phyloP scores from a whole-genome alignment of 1,140 invertebrate species.

The Mamestra configurata region DNA sequence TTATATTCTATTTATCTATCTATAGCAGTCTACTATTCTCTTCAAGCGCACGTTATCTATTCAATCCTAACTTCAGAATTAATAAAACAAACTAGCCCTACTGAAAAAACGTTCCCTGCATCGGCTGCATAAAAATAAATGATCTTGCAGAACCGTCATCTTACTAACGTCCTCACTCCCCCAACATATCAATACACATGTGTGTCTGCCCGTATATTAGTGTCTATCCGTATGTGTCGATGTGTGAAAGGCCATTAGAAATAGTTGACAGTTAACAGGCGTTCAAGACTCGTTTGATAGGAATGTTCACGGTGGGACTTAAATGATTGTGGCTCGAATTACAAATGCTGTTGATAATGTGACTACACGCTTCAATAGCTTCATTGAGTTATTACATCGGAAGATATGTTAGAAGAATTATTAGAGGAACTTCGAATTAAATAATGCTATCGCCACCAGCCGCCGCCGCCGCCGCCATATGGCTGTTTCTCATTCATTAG shows the following conservation, averaged over 20 bases:
- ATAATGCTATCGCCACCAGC: too few species aligned
- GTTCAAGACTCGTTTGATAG: constrained; percentile 5
- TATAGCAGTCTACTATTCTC: too few species aligned
- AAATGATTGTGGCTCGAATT: constrained; percentile 2
- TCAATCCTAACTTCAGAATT: too few species aligned
- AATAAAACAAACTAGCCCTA: too few species aligned
- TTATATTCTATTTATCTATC: too few species aligned
- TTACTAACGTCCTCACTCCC: not conserved
- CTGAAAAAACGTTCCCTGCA: too few species aligned
- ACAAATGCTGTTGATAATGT: not conserved
- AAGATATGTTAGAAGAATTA: not conserved
- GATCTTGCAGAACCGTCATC: not conserved
- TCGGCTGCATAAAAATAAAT: too few species aligned
- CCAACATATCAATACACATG: not conserved
- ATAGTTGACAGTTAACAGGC: constrained; percentile 60
- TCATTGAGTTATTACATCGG: not conserved
- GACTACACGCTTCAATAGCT: not conserved
- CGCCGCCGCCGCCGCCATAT: too few species aligned
- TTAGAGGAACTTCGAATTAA: too few species aligned
- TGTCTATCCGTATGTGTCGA: constrained; percentile 15
- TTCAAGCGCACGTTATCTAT: too few species aligned
- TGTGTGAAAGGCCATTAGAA: constrained; percentile 69
- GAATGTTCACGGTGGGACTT: constrained; percentile 12
- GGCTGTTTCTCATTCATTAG: too few species aligned
- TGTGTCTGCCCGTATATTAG: not conserved